These are phyloP conservation scores for Petrophora chlorosata DNA, from an alignment of 2,888 invertebrate genomes.

Conservation along the genomic window DNA sequence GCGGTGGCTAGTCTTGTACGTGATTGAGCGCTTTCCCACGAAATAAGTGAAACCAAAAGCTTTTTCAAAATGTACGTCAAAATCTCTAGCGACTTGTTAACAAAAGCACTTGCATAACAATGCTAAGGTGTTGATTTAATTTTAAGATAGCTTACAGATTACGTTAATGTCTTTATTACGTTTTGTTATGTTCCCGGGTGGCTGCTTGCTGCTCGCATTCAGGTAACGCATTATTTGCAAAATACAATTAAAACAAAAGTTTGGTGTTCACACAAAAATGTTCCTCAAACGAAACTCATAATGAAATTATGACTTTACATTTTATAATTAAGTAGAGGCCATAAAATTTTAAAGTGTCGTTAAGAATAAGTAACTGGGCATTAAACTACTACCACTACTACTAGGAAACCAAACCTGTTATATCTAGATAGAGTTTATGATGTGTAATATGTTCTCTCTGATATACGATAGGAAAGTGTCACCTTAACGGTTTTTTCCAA, in stretches of 20 bases:
- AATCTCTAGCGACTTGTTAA: conserved; percentile 12
- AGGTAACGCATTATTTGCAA: not conserved
- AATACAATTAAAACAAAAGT: conserved; percentile 6
- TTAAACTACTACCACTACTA: no score
- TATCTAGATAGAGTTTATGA: no score
- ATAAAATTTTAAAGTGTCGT: no score
- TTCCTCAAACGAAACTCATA: not conserved
- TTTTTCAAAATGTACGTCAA: conserved; percentile 12
- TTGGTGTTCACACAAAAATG: conserved; percentile 9
- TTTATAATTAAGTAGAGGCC: not conserved
- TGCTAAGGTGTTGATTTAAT: conserved; percentile 20
- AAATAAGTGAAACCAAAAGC: conserved; percentile 35
- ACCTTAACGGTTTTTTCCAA: no score
- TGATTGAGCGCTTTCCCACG: conserved; percentile 34
- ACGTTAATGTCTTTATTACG: conserved; percentile 27
- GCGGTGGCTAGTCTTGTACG: conserved; percentile 16
- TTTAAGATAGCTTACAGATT: conserved; percentile 14
- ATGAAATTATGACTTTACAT: not conserved
- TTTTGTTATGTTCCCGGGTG: conserved; percentile 21
- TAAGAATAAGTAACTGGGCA: no score
- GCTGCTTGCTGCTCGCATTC: conserved; percentile 10
- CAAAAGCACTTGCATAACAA: conserved; percentile 18
- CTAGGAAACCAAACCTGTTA: no score
- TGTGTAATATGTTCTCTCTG: no score
- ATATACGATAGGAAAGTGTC: not conserved